Conservation (phyloP, 2,113 vertebrate species). For the Mesoclemmys tuberculata region DNA sequence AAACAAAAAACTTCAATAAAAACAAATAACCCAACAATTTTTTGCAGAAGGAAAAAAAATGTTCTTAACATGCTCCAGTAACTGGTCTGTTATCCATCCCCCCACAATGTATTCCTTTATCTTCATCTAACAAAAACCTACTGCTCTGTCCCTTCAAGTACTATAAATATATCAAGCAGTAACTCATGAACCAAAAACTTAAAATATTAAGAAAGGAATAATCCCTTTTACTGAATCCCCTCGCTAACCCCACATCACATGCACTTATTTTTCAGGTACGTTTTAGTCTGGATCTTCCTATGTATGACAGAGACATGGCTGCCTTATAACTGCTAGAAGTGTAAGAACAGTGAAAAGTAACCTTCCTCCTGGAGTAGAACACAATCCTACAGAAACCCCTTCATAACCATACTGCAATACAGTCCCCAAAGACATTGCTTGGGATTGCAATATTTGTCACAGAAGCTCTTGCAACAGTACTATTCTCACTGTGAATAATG, state of each 20-base stretch:
- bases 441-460: too few species aligned
- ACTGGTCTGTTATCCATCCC: not conserved
- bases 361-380: not conserved
- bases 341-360: not conserved
- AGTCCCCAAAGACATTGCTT: too few species aligned
- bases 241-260: too few species aligned
- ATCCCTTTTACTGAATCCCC: too few species aligned
- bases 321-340: not conserved
- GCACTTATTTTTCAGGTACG: not conserved
- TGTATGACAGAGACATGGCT: not conserved
- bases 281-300: not conserved
- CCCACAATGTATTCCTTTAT: not conserved
- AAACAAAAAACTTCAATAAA: not conserved
- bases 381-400: too few species aligned
- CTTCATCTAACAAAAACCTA: not conserved
- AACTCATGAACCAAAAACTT: not conserved
- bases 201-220: not conserved
- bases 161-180: not conserved
- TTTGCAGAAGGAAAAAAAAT: not conserved
- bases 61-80: not conserved
- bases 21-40: not conserved
- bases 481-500: too few species aligned
- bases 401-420: too few species aligned
- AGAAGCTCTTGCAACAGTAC: too few species aligned
- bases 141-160: not conserved